Percentiles rank a stretch among this genome's conserved stretches.
These are phyloP conservation scores for Apantesis nais DNA, from an alignment of 2,888 invertebrate species.

Conservation along the genomic window DNA sequence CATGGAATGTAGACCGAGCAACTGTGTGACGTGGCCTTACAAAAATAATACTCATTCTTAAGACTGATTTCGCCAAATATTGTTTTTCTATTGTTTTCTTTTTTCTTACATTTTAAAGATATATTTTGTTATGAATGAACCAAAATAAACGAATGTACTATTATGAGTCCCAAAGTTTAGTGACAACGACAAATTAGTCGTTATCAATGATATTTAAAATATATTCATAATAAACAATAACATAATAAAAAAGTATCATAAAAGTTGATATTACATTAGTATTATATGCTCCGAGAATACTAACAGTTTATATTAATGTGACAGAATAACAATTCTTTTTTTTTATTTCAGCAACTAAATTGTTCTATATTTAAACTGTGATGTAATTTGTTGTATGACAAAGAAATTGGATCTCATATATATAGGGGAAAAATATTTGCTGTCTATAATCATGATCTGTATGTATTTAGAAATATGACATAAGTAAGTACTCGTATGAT, in stretches of 20 bases:
- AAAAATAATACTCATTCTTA: conserved; percentile 35
- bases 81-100: conserved; percentile 5
- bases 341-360: too few relatives aligned
- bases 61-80: conserved; percentile 1
- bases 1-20: conserved; percentile 60
- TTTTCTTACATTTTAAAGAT: not conserved
- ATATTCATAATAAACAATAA: too few relatives aligned
- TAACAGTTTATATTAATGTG: too few relatives aligned
- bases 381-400: too few relatives aligned
- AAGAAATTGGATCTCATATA: too few relatives aligned
- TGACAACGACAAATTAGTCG: not conserved
- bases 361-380: too few relatives aligned
- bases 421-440: too few relatives aligned
- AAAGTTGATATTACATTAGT: not conserved
- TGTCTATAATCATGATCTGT: too few relatives aligned
- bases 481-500: too few relatives aligned
- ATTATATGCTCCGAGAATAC: not conserved
- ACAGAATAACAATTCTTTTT: too few relatives aligned
- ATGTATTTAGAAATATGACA: too few relatives aligned
- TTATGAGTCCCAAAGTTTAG: not conserved
- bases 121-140: not conserved
- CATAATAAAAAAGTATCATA: not conserved
- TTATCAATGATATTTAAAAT: not conserved
- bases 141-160: not conserved
- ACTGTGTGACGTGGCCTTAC: conserved; percentile 34